Evolutionary conservation across 2,113 vertebrate species (phyloP), one percentile per base, ranked within the genome.

Genomic region (Eulacestoma nigropectus): DNA sequence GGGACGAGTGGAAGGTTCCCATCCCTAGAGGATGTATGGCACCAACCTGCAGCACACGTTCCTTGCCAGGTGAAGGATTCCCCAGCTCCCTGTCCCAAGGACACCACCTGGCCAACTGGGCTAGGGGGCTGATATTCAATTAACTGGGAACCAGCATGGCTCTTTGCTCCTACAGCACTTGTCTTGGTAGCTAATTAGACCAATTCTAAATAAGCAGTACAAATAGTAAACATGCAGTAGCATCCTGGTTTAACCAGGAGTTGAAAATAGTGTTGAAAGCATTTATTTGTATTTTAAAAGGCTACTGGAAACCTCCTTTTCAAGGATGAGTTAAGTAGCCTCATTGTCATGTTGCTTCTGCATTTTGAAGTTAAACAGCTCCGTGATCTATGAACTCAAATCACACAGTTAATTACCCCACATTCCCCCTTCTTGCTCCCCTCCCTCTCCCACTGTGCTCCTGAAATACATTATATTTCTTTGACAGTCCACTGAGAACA

Each of bases 401-500:
- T 95, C 93, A 90, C 84, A 76, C 87, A 97, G 95, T 96, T 98
- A 97, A 98, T 98, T 98, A 97, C 96, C 95, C 94, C 39, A 44
- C 50, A 22, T 86, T 90, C 95, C 90, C 87, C 84, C 70, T 79
- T 92, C 83, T 88, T 68, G 33, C 23, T 83, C 57, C 75, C 90
- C 76, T 86, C 90, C 90, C 82, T 63, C 16, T 65, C 85, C 63
- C 3, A 6, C 90, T 93, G 63, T 37, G 63, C 95, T 95, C 96
- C 97, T 94, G 87, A 95, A 98, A 96, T 92, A 97, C 97, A 95
- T 95, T 98, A 93, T 97, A 93, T 96, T 97, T 97, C 96, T 97
- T 86, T 97, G 94, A 96, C 83, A 88, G 83, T 97, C 97, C 84
- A 49, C 92, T 1, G 68, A 93, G 97, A 98, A 97, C 87, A 85